Percentiles rank a stretch among this genome's conserved stretches.
phyloP scores from a whole-genome alignment of 2,888 invertebrate genomes.

The Invenusta paracnida region DNA sequence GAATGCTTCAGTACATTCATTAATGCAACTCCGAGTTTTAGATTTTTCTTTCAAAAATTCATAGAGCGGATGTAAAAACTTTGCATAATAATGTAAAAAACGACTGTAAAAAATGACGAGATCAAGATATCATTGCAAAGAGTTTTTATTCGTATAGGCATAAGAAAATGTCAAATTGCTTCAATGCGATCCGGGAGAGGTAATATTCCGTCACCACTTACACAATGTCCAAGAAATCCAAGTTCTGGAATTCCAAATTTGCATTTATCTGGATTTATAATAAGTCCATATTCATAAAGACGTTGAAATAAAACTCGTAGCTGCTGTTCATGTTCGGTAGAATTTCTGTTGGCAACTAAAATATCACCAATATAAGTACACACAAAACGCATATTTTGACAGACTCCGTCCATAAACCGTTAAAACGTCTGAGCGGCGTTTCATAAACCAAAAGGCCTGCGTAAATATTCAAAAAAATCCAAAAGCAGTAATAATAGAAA shows the following conservation, averaged over 20 bases:
- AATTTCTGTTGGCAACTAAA: background rate
- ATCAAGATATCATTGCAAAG: conserved; percentile 44
- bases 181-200: conserved; percentile 28
- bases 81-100: background rate
- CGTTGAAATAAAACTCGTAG: background rate
- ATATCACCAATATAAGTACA: conserved; percentile 34
- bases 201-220: background rate
- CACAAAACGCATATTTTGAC: background rate
- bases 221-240: conserved; percentile 30
- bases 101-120: conserved; percentile 36
- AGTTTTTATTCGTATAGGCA: conserved; percentile 26
- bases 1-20: background rate
- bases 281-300: conserved; percentile 30
- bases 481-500: conserved; percentile 34
- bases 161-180: conserved; percentile 41
- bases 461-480: conserved; percentile 40
- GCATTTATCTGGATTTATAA: conserved; percentile 45
- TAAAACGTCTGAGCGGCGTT: conserved; percentile 40
- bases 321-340: conserved; percentile 6
- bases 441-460: conserved; percentile 28
- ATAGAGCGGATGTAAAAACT: background rate
- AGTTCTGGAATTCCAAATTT: conserved; percentile 20
- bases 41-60: background rate
- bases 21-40: background rate
- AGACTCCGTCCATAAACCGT: conserved; percentile 28